phyloP scores from a whole-genome alignment of 1,140 invertebrate genomes.

The Panagrolaimus sp. region DNA sequence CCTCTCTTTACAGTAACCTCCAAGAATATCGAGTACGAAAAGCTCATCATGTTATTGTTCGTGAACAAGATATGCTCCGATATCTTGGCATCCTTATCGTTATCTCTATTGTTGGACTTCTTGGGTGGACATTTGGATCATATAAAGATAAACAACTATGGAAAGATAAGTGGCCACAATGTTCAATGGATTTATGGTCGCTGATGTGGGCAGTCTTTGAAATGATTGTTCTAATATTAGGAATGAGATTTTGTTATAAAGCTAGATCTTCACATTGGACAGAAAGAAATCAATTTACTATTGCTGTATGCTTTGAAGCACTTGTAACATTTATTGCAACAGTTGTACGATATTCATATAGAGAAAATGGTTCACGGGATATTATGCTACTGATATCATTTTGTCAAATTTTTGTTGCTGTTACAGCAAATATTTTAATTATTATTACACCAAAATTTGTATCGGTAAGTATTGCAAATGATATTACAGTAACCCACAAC shows the following conservation, averaged over 20 bases:
- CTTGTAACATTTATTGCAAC: constrained; percentile 69
- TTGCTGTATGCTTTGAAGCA: constrained; percentile 70
- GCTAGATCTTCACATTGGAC: constrained; percentile 73
- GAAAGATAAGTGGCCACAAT: constrained; percentile 52
- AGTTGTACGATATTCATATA: constrained; percentile 62
- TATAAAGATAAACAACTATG: constrained; percentile 42
- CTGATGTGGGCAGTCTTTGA: constrained; percentile 49
- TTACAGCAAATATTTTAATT: constrained; percentile 53
- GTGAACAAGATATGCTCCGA: constrained; percentile 76
- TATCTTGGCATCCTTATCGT: constrained; percentile 78
- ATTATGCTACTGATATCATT: constrained; percentile 45
- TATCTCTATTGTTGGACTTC: constrained; percentile 67
- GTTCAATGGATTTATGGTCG: constrained; percentile 44
- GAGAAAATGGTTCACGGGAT: constrained; percentile 29
- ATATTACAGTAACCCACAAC: too few species aligned
- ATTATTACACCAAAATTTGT: constrained; percentile 44
- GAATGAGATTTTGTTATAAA: constrained; percentile 72
- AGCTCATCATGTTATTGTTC: constrained; percentile 76
- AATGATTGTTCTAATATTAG: constrained; percentile 72
- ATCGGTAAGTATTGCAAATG: constrained; percentile 21
- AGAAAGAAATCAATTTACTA: constrained; percentile 69
- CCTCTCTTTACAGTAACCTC: constrained; percentile 61
- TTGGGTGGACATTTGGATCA: constrained; percentile 54
- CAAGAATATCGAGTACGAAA: constrained; percentile 73
- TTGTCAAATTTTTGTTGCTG: constrained; percentile 55